These are phyloP conservation scores for Polydrusus tereticollis DNA, from an alignment of 2,888 invertebrate species.

Conservation along the genomic window DNA sequence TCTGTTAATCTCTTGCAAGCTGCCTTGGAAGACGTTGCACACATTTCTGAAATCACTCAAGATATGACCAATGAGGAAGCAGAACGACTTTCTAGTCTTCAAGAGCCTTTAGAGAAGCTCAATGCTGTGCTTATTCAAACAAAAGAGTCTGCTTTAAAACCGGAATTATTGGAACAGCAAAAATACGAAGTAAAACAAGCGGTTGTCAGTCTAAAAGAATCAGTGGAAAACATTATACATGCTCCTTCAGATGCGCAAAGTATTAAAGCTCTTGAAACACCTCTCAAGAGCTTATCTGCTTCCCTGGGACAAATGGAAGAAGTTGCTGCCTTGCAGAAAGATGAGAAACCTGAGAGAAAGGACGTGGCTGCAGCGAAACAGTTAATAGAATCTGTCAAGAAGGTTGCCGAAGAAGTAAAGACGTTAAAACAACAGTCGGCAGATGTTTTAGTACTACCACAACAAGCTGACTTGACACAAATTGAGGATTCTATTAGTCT, in stretches of 20 bases:
- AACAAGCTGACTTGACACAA: conserved; percentile 44
- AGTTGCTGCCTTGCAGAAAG: background rate
- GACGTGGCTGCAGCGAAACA: conserved; percentile 9
- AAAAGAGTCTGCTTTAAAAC: conserved; percentile 4
- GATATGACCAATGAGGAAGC: conserved; percentile 27
- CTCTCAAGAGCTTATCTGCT: conserved; percentile 3
- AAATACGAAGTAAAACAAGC: conserved; percentile 22
- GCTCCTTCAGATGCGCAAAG: conserved; percentile 14
- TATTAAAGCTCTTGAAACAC: conserved; percentile 15
- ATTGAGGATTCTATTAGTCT: conserved; percentile 35
- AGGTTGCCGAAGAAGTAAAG: conserved; percentile 19
- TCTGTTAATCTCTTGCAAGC: conserved; percentile 35
- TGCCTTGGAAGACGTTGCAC: conserved; percentile 31
- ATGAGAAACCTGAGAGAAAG: conserved; percentile 12
- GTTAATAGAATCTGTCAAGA: conserved; percentile 30
- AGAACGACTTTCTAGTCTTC: conserved; percentile 16
- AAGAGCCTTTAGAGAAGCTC: conserved; percentile 52
- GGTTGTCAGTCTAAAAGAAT: conserved; percentile 12
- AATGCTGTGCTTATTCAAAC: conserved; percentile 42
- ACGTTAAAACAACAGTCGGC: background rate
- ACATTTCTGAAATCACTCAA: conserved; percentile 7
- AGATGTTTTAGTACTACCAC: background rate
- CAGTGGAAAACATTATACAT: conserved; percentile 3
- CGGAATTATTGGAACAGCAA: conserved; percentile 20
- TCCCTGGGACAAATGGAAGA: conserved; percentile 5